Percentiles rank a stretch among this genome's conserved stretches.
These are phyloP conservation scores for Prenolepis imparis DNA, from an alignment of 2,888 invertebrate genomes.

Conservation along the genomic window DNA sequence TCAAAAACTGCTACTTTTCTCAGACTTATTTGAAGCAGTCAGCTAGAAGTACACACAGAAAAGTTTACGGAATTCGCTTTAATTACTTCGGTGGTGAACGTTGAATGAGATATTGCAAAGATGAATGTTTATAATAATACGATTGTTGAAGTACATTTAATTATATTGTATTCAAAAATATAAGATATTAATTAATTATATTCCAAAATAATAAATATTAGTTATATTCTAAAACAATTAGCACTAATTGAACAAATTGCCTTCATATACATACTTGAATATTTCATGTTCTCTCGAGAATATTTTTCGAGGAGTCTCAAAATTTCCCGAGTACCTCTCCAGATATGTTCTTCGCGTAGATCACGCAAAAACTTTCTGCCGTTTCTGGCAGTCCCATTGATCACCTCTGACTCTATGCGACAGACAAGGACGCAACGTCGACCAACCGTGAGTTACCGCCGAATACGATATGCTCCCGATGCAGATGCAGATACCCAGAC, in stretches of 20 bases:
- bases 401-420: constrained; percentile 42
- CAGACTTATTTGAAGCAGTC: constrained; percentile 60
- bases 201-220: too few species aligned
- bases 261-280: background rate
- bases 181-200: background rate
- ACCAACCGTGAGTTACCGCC: constrained; percentile 49
- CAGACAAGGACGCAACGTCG: constrained; percentile 40
- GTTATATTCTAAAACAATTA: constrained; percentile 5
- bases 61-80: constrained; percentile 59
- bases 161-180: background rate
- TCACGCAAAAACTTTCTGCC: constrained; percentile 42
- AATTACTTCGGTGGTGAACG: constrained; percentile 39
- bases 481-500: constrained; percentile 65
- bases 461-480: constrained; percentile 66
- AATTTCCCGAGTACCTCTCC: constrained; percentile 3
- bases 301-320: background rate
- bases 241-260: background rate
- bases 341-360: constrained; percentile 27
- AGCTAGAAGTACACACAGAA: constrained; percentile 39
- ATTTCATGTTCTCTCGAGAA: background rate
- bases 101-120: background rate
- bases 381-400: constrained; percentile 42
- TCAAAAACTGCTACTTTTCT: constrained; percentile 65
- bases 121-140: background rate
- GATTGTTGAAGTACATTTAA: background rate